These are phyloP conservation scores for Parascotia fuliginaria DNA, from an alignment of 2,888 invertebrate genomes.

Conservation along the genomic window DNA sequence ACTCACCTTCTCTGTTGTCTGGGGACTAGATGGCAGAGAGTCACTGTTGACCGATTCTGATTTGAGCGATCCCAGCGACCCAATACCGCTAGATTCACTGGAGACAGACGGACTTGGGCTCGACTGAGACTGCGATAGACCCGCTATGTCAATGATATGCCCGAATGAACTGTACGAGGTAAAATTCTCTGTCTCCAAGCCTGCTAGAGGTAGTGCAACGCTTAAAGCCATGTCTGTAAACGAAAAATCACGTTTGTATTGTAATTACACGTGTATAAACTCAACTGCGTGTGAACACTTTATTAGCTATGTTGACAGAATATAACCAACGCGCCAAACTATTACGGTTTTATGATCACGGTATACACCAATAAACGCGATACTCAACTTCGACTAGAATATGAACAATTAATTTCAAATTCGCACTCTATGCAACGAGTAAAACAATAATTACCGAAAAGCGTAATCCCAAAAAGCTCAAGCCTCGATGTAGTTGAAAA, in stretches of 20 bases:
- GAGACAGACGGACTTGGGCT: conserved; percentile 85
- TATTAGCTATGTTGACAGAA: conserved; percentile 79
- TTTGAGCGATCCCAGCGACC: conserved; percentile 84
- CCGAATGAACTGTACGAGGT: conserved; percentile 78
- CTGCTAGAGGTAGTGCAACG: conserved; percentile 86
- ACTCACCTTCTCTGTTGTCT: conserved; percentile 82
- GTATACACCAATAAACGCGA: conserved; percentile 45
- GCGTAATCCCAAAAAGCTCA: conserved; percentile 78
- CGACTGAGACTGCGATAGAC: conserved; percentile 77
- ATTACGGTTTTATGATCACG: conserved; percentile 55
- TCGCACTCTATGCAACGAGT: conserved; percentile 52
- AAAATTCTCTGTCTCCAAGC: conserved; percentile 84
- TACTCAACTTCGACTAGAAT: conserved; percentile 57
- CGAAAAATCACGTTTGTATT: conserved; percentile 65
- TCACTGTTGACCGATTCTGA: conserved; percentile 80
- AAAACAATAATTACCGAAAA: conserved; percentile 83
- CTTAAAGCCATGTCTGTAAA: conserved; percentile 87
- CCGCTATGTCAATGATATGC: conserved; percentile 83
- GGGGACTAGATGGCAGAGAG: conserved; percentile 83
- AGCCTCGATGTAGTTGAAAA: conserved; percentile 81
- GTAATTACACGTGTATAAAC: conserved; percentile 79
- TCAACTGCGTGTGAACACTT: conserved; percentile 68
- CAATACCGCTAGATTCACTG: conserved; percentile 88
- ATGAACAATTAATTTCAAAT: conserved; percentile 43
- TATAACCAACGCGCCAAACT: conserved; percentile 80